Evolutionary conservation across 2,797 vertebrate genomes (phyloP), one percentile per base, ranked within the genome.

Genomic region (Triplophysa yarkandensis): DNA sequence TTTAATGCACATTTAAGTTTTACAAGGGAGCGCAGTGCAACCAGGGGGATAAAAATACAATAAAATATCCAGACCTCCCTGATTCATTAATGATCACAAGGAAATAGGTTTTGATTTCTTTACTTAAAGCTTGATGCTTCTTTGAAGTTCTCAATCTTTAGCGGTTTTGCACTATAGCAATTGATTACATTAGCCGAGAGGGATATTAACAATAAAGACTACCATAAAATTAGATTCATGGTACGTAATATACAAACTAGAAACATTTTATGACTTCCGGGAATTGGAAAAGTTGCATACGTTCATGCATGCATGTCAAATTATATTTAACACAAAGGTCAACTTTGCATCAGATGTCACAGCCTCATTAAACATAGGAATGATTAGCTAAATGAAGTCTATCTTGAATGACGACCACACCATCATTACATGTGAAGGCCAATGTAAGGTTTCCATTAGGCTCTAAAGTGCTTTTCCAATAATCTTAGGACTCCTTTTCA

Each of bases 121-220:
- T 8, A 54, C 34, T 75, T 46, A 57, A 77, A 27, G 16, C 57
- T 71, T 55, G n/a, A 41, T 27, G 19, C 14, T 23, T 4, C 34
- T 70, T 52, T 32, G 16, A 19, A 63, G 28, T 72, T 54, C 60
- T 72, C 48, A 10, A 67, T 68, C 43, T 73, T 78, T 60, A 67
- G 52, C 60, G 43, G 50, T 41, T 68, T 57, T 69, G 61, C 32
- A 39, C 57, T 60, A 39, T 67, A 66, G 25, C 21, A 36, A 85
- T 85, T 85, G 81, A 87, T 86, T 87, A 85, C 80, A 78, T 83
- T 81, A 77, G 71, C 17, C 65, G 83, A 75, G 68, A 83, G 72
- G 77, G 69, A 82, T 85, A 88, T 82, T 77, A 82, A 75, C 71
- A 76, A 71, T 77, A 77, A 67, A 84, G 73, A 73, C 76, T 68